phyloP scores from a whole-genome alignment of 2,113 vertebrate genomes.

The Lophochroa leadbeateri region DNA sequence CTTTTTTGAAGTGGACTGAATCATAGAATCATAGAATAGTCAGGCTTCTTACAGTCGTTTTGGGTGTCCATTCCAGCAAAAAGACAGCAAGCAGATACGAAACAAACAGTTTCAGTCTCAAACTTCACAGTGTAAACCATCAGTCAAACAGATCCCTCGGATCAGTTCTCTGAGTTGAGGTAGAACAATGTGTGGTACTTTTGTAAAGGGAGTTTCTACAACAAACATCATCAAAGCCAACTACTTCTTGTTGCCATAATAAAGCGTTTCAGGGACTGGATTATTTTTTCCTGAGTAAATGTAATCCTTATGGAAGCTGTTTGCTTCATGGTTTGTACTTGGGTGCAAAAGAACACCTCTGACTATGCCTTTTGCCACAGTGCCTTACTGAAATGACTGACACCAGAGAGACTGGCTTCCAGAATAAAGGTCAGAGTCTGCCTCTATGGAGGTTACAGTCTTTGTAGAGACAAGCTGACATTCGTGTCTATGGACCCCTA shows the following conservation, averaged over 20 bases:
- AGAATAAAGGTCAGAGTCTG: not conserved
- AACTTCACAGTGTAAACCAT: not conserved
- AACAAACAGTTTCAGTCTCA: not conserved
- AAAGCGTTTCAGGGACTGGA: not conserved
- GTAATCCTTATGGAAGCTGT: not conserved
- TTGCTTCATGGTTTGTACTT: not conserved
- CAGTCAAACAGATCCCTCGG: not conserved
- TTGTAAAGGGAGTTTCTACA: not conserved
- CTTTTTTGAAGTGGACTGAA: not conserved
- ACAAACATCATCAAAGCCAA: not conserved
- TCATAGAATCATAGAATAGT: too few species aligned
- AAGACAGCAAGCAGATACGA: accelerated
- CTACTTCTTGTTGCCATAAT: not conserved
- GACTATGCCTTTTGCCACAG: not conserved
- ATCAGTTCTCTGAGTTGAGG: not conserved
- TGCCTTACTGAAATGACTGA: not conserved
- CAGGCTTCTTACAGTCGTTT: not conserved
- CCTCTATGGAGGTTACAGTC: not conserved
- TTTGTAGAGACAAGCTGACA: not conserved
- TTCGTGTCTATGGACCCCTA: not conserved
- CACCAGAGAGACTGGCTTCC: not conserved
- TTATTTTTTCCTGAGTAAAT: not conserved
- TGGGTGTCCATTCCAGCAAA: not conserved
- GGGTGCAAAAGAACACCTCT: not conserved
- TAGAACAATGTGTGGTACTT: not conserved